phyloP scores from a whole-genome alignment of 2,888 invertebrate species.

The Branchellion lobata region DNA sequence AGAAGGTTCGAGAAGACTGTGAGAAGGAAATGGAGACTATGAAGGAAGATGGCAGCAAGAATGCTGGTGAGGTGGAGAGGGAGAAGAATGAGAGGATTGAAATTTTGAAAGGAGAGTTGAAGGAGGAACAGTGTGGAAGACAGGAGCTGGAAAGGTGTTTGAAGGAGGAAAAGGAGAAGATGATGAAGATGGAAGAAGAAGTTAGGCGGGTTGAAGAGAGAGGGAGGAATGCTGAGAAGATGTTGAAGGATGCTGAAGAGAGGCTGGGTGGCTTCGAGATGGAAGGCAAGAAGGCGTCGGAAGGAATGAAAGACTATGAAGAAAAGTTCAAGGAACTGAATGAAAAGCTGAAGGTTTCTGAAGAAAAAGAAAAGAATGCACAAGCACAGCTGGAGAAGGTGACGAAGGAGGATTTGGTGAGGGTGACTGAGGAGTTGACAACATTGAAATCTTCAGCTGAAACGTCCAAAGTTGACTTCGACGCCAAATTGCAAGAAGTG shows the following conservation, averaged over 20 bases:
- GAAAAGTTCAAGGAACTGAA: slow-evolving; percentile 13
- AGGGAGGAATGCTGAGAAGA: not conserved
- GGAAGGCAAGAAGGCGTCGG: not conserved
- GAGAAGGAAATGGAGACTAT: not conserved
- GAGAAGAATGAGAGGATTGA: not conserved
- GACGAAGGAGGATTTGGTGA: not conserved
- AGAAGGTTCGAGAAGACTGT: not conserved
- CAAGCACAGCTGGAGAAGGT: slow-evolving; percentile 8
- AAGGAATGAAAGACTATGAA: not conserved
- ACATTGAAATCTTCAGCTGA: not conserved
- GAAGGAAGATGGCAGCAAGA: not conserved
- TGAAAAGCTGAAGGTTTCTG: not conserved
- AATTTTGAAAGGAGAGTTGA: slow-evolving; percentile 23
- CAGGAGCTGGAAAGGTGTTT: slow-evolving; percentile 45
- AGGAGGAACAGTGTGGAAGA: not conserved
- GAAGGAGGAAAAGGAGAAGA: slow-evolving; percentile 55
- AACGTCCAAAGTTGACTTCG: not conserved
- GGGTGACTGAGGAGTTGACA: not conserved
- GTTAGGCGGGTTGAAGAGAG: not conserved
- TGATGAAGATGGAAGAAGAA: slow-evolving; percentile 37
- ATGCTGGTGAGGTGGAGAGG: not conserved
- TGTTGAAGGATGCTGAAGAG: slow-evolving; percentile 23
- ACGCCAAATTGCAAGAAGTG: not conserved
- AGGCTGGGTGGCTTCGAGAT: not conserved
- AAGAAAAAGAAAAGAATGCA: slow-evolving; percentile 18